phyloP scores from a whole-genome alignment of 2,113 vertebrate genomes.

The Circaetus cinerascens region DNA sequence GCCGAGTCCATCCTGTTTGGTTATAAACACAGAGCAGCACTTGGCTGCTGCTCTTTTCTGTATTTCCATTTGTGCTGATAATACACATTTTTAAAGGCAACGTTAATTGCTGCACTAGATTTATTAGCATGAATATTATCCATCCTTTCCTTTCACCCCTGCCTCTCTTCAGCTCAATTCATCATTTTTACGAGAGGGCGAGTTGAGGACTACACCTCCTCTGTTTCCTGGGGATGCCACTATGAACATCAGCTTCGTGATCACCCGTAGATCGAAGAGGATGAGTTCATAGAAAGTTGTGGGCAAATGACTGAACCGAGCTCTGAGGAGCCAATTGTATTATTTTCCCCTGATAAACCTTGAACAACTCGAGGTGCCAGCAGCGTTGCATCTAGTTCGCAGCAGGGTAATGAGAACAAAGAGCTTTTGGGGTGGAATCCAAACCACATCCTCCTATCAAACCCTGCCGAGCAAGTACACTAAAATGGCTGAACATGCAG shows the following conservation, averaged over 20 bases:
- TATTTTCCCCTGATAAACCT: neutral
- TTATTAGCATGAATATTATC: constrained; percentile 20
- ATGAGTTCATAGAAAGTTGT: neutral
- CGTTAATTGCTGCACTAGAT: neutral
- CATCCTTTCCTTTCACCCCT: neutral
- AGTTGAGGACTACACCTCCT: neutral
- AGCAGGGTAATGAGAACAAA: neutral
- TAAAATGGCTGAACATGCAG: neutral
- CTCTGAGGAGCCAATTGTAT: neutral
- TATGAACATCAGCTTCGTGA: neutral
- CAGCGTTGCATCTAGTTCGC: neutral
- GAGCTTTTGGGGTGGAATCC: neutral
- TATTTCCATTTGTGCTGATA: constrained; percentile 39
- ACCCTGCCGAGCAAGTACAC: neutral
- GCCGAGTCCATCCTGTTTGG: neutral
- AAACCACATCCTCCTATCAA: constrained; percentile 12
- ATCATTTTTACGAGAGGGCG: neutral
- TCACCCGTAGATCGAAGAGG: neutral
- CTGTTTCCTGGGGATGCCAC: neutral
- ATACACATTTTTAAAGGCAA: neutral
- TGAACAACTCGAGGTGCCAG: neutral
- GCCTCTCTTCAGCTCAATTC: neutral
- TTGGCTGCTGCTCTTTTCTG: neutral
- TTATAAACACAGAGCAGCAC: constrained; percentile 24
- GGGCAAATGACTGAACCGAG: neutral